Base-by-base conservation (phyloP, 2,888 invertebrate species). In the Cyrtodaria siliqua region DNA sequence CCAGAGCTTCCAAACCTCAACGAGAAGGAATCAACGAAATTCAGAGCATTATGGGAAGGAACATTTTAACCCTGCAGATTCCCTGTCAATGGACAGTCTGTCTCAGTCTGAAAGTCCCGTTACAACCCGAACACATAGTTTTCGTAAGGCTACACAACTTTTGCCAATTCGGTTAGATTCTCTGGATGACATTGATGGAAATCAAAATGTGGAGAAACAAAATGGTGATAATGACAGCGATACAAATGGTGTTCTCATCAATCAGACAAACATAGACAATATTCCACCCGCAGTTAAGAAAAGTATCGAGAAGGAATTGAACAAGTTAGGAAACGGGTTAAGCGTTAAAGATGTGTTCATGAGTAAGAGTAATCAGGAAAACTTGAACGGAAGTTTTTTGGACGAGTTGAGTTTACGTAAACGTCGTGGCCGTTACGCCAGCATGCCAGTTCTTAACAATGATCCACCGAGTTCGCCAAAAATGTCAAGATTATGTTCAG, bases 1-100 rank as follows among this genome's bases (percentile, higher is more conserved):
- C 59, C 81, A 74, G 23, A 90, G 90, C 66, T 91, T 90, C 77
- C 83, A 87, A 49, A 74, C 78, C 27, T 89, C 90, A 2, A 80
- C 84, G 9, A 49, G 53, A 20, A 33, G 33, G 12, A 33, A 33
- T 4, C 33, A 33, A 33, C 4, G 6, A 4, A 49, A 61, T 20
- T 60, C 52, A 24, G 60, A 18, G 14, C 38, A 40, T 18, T 14
- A 23, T 9, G 62, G 55, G 0, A 16, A 50, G 29, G 55, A 66
- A 27, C 50, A 67, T 16, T 40, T 44, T 23, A 50, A 29, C 18
- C 59, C 57, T 27, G 40, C 27, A 23, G 79, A 79, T 9, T 60
- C 72, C 0, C 6, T 64, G 20, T 79, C 79, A 3, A 61, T 79
- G 68, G 79, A 79, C 12, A 67, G 73, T 52, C 73, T 80, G 66